Percentiles rank a stretch among this genome's conserved stretches.
Evolutionary conservation across 1,140 invertebrate species (phyloP).

Genomic region (Apolygus lucorum): DNA sequence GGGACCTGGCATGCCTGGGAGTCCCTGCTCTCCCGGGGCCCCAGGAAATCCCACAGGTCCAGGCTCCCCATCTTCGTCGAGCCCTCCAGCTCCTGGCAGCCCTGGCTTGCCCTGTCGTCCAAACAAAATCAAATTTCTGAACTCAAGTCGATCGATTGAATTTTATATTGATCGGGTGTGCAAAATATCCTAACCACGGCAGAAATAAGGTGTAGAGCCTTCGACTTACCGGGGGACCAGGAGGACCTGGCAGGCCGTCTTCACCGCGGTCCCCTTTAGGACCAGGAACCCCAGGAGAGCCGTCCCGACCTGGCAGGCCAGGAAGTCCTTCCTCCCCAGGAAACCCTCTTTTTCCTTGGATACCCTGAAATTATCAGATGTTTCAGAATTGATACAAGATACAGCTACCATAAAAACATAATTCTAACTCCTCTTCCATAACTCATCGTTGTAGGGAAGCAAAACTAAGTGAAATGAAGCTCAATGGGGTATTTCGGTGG

Average conservation of each 20-base stretch:
- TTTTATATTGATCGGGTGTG: too few species aligned
- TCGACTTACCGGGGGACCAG: constrained; percentile 36
- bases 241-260: constrained; percentile 37
- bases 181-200: too few species aligned
- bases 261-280: background rate
- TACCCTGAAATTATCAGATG: background rate
- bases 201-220: constrained; percentile 28
- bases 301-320: constrained; percentile 19
- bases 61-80: background rate
- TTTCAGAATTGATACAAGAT: too few species aligned
- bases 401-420: too few species aligned
- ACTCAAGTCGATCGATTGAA: too few species aligned
- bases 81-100: background rate
- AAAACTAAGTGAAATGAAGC: too few species aligned
- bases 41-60: constrained; percentile 31
- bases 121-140: too few species aligned
- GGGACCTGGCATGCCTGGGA: constrained; percentile 38
- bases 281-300: background rate
- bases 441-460: too few species aligned
- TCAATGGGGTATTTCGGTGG: too few species aligned
- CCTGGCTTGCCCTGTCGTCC: background rate
- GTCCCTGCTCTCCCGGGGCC: constrained; percentile 38
- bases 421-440: too few species aligned
- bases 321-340: constrained; percentile 32
- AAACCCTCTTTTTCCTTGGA: background rate